Conservation (phyloP, 2,113 vertebrate genomes). For the Drymodes brunneopygia region DNA sequence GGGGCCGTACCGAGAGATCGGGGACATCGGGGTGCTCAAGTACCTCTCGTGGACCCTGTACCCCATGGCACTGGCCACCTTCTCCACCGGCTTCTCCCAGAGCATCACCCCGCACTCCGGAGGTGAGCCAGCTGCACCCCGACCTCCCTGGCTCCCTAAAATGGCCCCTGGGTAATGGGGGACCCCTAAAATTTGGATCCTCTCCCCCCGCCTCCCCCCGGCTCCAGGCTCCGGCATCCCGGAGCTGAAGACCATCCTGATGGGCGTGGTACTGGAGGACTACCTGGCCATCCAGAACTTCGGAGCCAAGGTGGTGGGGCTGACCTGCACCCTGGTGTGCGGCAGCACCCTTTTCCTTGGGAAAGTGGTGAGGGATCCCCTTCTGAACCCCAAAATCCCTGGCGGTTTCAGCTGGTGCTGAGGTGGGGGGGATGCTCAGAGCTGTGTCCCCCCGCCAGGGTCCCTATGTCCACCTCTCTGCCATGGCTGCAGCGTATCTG, state of each 20-base stretch:
- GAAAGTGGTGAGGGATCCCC: conserved; percentile 83
- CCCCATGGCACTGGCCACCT: conserved; percentile 79
- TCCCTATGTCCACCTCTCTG: conserved; percentile 87
- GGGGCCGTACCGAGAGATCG: conserved; percentile 84
- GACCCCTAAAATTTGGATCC: not conserved
- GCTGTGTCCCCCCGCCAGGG: conserved; percentile 69
- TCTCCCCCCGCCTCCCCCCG: rapidly evolving
- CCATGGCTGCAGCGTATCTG: conserved; percentile 82
- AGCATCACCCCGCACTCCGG: conserved; percentile 87
- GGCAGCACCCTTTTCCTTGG: conserved; percentile 91
- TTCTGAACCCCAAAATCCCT: rapidly evolving
- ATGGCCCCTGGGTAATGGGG: rapidly evolving
- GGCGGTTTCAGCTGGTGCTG: rapidly evolving
- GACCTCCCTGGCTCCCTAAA: not conserved
- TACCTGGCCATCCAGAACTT: conserved; percentile 90
- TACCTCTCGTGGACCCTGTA: conserved; percentile 91
- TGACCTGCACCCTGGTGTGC: conserved; percentile 83
- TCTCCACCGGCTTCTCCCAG: conserved; percentile 85
- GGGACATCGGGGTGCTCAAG: conserved; percentile 81
- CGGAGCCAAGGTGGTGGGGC: conserved; percentile 86
- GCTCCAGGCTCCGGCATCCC: conserved; percentile 86
- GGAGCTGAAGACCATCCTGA: conserved; percentile 87
- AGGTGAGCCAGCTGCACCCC: conserved; percentile 72
- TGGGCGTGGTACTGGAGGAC: conserved; percentile 84
- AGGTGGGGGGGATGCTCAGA: rapidly evolving